Evolutionary conservation across 2,113 vertebrate species (phyloP).

Genomic region (Prionailurus bengalensis): DNA sequence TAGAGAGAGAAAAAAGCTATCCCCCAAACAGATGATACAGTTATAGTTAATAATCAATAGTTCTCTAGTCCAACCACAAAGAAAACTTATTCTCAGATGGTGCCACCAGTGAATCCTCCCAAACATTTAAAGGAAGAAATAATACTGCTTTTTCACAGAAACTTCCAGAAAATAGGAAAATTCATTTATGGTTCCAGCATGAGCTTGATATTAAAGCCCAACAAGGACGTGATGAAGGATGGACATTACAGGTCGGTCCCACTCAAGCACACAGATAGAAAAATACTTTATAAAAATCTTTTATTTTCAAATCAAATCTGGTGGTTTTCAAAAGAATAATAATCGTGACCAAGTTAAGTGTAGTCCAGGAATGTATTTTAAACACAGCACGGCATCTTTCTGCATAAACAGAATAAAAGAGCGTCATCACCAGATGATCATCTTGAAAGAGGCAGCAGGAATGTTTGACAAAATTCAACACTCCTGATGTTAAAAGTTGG

Average conservation of each 20-base stretch:
- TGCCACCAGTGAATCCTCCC: neutral
- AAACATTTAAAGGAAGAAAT: neutral
- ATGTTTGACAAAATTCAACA: neutral
- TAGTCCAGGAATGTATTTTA: neutral
- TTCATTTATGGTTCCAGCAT: neutral
- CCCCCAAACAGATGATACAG: neutral
- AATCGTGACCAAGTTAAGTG: neutral
- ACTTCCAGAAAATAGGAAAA: neutral
- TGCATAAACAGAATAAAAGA: neutral
- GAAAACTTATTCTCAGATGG: neutral
- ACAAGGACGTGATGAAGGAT: neutral
- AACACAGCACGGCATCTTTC: neutral
- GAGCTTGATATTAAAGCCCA: neutral
- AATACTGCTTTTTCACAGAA: neutral
- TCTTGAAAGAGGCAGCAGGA: neutral
- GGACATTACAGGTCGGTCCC: neutral
- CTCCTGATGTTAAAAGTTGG: neutral
- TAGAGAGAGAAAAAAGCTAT: neutral
- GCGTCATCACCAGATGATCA: too few species aligned
- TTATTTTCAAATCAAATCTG: neutral
- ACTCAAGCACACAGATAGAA: neutral
- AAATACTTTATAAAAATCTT: neutral
- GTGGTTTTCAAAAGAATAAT: neutral
- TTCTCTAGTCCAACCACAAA: neutral
- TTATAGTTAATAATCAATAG: too few species aligned